phyloP scores from a whole-genome alignment of 2,888 invertebrate genomes.

The Ypsolopha sequella region DNA sequence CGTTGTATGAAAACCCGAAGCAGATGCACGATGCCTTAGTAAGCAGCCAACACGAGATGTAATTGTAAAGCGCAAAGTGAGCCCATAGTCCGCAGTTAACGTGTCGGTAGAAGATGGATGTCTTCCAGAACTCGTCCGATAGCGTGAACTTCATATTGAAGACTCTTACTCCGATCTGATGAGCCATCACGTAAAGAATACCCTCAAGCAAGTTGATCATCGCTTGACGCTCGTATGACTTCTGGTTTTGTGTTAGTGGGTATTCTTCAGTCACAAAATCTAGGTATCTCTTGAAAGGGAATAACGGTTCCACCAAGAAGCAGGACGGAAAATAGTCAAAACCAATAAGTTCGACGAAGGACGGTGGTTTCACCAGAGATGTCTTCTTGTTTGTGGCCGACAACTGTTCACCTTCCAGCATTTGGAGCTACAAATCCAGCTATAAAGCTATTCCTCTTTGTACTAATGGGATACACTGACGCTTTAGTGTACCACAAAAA shows the following conservation, averaged over 20 bases:
- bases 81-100: slow-evolving; percentile 86
- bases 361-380: slow-evolving; percentile 75
- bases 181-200: slow-evolving; percentile 77
- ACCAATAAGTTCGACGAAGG: slow-evolving; percentile 83
- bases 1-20: slow-evolving; percentile 88
- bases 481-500: slow-evolving; percentile 40
- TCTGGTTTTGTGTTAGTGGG: slow-evolving; percentile 32
- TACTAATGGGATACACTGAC: slow-evolving; percentile 70
- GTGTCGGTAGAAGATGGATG: slow-evolving; percentile 70
- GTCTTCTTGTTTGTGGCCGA: slow-evolving; percentile 80
- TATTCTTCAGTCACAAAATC: slow-evolving; percentile 82
- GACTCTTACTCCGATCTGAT: slow-evolving; percentile 77
- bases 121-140: slow-evolving; percentile 69
- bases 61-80: slow-evolving; percentile 88
- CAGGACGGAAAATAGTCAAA: slow-evolving; percentile 91
- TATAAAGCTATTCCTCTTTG: slow-evolving; percentile 73
- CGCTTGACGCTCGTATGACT: slow-evolving; percentile 55
- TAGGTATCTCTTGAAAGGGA: slow-evolving; percentile 84
- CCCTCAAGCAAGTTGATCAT: slow-evolving; percentile 76
- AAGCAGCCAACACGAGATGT: slow-evolving; percentile 93
- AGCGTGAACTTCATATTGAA: slow-evolving; percentile 82
- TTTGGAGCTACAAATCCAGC: slow-evolving; percentile 76
- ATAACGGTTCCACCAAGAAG: slow-evolving; percentile 95
- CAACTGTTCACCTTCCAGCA: slow-evolving; percentile 60
- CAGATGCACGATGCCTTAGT: slow-evolving; percentile 76